Base-by-base conservation (phyloP, 1,140 invertebrate species). In the Nylanderia fulva region DNA sequence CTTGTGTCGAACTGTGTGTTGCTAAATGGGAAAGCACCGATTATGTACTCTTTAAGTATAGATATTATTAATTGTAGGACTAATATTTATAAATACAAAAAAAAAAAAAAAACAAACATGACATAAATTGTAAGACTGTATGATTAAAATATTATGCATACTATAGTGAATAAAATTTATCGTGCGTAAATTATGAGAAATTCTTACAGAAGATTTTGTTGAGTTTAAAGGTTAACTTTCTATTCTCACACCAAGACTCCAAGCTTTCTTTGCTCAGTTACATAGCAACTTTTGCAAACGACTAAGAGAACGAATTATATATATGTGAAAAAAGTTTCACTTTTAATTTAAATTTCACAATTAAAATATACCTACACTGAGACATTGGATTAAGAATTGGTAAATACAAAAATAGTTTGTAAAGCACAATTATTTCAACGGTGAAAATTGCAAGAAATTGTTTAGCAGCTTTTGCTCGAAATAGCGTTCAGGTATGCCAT, bases 111-210 rank as follows among this genome's bases (percentile, higher is more conserved):
- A 13, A 24, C 4, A n/a, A n/a, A 18, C 3, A 11, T 6, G n/a
- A 48, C 21, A 18, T 18, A 63, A 52, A 36, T 60, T 15, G 13
- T 58, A 60, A 60, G 27, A 29, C 7, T 29, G 58, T 60, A 15
- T 60, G 1, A 60, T 27, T 60, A 60, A n/a, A 33, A 84, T 27
- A 24, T 33, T 2, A 6, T 1, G 15, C 21, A 56, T 29, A 18
- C 24, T 63, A n/a, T n/a, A n/a, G 36, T 84, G 64, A 72, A 56
- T 56, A 63, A 24, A n/a, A 7, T 63, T 36, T 63, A 45, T 15
- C 33, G 0, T 36, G 18, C 9, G 21, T 39, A 21, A 11, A 66
- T 39, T 33, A 39, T 24, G 18, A 64, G 33, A 64, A n/a, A 64
- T 24, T 66, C 33, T 66, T 66, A 66, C 11, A 9, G 63, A 39